Base-by-base conservation (phyloP, 2,113 vertebrate species). In the Larimichthys polyactis region DNA sequence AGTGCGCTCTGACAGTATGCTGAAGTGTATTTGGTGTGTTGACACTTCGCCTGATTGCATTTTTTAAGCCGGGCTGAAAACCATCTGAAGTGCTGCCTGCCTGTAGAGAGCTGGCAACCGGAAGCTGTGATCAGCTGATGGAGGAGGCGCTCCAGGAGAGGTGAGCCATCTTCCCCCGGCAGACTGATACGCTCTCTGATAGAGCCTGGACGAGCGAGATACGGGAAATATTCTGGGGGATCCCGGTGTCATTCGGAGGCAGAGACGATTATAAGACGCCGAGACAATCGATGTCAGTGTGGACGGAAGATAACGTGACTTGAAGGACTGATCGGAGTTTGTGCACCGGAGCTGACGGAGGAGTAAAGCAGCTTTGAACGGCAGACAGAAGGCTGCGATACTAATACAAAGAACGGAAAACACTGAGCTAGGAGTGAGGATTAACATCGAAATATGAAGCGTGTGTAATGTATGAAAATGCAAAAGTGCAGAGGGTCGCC, bases 111-210 rank as follows among this genome's bases (percentile, higher is more conserved):
- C 69, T 76, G 76, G 77, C 77, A 81, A 72, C 89, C 91, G 92
- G 92, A 93, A 91, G 89, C 78, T 68, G 69, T 80, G 79, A 92
- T 93, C 92, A 93, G 91, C 92, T 92, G 92, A 87, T 88, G 70
- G 82, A 86, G 91, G 90, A 88, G 87, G 86, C 81, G 89, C 85
- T 12, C 87, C 20, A 4, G 54, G 40, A 75, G 83, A 87, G 84
- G 87, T 90, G 90, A 94, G 94, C 92, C 94, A 94, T 95, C 93
- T 94, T 95, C 83, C 91, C 86, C 91, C 92, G 91, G 92, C 90
- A 85, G 77, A 91, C 51, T 75, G 73, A 73, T 64, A 63, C 40
- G 16, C 71, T 69, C 59, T n/a, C 59, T n/a, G 55, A 66, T 12
- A 82, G 80, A 86, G 71, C 82, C 75, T 59, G 79, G 57, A 72